Base-by-base conservation (phyloP, 1,140 invertebrate species). In the Heliothis virescens region DNA sequence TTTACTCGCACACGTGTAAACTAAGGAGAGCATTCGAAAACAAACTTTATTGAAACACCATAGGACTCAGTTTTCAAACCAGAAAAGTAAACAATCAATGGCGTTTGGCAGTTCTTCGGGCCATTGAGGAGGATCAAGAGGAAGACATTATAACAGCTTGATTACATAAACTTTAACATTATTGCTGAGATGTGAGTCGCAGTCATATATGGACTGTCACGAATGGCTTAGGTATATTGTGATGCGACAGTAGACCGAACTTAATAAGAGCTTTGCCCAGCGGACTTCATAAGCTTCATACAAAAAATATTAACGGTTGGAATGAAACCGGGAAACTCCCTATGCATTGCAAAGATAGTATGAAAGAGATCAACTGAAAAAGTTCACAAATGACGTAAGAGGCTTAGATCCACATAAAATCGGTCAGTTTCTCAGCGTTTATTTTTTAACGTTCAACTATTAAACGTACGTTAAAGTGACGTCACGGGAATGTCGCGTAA, bases 1-100 rank as follows among this genome's bases (percentile, higher is more conserved):
- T 94, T 93, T 93, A 92, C 90, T 88, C 84, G 80, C 78, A 83
- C 74, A 85, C 83, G 85, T 85, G 84, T 93, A 89, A 90, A 89
- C 87, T 84, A 80, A 71, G 62, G 11, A 10, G 15, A 48, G 12
- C 75, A 78, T 47, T 63, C 71, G 47, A 90, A 81, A 82, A 65
- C 85, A 59, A 73, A 63, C 86, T 83, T 77, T 91, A 85, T 72
- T 41, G 9, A 62, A 1, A 48, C 7, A 29, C 5, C 2, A 15
- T 79, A 87, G n/a, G 77, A 82, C 65, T 81, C 29, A 69, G 13
- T 83, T 85, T 85, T 57, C 53, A 62, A 41, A 18, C 18, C 74
- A 41, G 55, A 48, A 77, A 80, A 26, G n/a, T 71, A 15, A 62
- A 26, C 18, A 78, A 72, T 79, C 80, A 60, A 75, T 71, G 71